These are phyloP conservation scores for Siphamia tubifer DNA, from an alignment of 2,113 vertebrate species.

Conservation along the genomic window DNA sequence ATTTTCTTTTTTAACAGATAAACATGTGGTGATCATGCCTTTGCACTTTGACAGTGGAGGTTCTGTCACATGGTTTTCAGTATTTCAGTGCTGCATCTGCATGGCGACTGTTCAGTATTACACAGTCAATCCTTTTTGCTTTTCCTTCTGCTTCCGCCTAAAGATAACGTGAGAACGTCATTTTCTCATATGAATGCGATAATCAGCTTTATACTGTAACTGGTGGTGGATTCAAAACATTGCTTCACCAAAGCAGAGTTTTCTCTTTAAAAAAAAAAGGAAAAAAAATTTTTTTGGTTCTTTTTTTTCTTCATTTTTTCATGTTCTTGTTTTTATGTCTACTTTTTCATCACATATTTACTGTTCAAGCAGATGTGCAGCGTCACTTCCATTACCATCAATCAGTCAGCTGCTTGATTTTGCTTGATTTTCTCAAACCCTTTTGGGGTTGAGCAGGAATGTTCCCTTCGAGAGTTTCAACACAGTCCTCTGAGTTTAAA, in stretches of 20 bases:
- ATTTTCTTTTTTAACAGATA: not conserved
- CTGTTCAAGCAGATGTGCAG: conserved; percentile 7
- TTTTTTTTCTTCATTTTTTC: not conserved
- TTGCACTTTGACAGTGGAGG: conserved; percentile 21
- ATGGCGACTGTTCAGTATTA: conserved; percentile 15
- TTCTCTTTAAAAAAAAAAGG: not conserved
- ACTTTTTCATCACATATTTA: conserved; percentile 34
- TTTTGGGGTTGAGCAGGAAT: not conserved
- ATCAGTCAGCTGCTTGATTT: conserved; percentile 14
- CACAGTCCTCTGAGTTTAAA: not conserved
- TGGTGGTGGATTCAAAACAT: conserved; percentile 18
- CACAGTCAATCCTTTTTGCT: not conserved
- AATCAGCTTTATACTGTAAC: conserved; percentile 35
- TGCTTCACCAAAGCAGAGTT: conserved; percentile 26
- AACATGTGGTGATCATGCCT: not conserved
- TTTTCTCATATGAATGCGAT: conserved; percentile 15
- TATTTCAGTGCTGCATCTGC: conserved; percentile 15
- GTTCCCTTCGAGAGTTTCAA: not conserved
- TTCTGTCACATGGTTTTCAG: not conserved
- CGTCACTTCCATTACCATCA: not conserved
- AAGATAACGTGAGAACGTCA: conserved; percentile 1
- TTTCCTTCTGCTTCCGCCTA: not conserved
- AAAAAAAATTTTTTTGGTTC: not conserved
- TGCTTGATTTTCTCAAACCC: not conserved
- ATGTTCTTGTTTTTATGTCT: not conserved